Evolutionary conservation across 2,113 vertebrate species (phyloP), one percentile per base, ranked within the genome.

Genomic region (Gambusia holbrooki): DNA sequence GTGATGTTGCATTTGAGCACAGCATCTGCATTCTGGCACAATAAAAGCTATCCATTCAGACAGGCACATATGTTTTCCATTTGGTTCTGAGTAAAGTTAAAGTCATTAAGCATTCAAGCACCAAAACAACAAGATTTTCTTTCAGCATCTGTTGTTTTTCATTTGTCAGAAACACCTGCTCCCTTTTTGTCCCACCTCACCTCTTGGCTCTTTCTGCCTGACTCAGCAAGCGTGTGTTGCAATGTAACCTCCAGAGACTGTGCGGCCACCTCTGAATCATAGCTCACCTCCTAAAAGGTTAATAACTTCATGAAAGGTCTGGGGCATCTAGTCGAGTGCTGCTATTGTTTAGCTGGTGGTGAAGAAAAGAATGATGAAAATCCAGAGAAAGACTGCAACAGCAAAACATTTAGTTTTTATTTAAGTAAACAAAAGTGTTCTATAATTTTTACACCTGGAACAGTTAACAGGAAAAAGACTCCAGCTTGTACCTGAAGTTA

Each of bases 221-320:
- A 89, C 76, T 92, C 82, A 86, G 85, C 67, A 74, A 71, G 76
- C 71, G 17, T 74, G 66, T 42, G 58, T 73, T 77, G 51, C 27
- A 42, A 60, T 62, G 1, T 45, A 42, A 71, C 83, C 87, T 81
- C 69, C 60, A 27, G 84, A 79, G 82, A 82, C 58, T 77, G 48
- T 22, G 27, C 75, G 25, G 60, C 82, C 85, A 85, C 81, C 74
- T 67, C 79, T 86, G 81, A 88, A 87, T 91, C 90, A 84, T 76
- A 83, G 77, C 75, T 81, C 78, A 81, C 83, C 77, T 89, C 85
- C 83, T 71, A n/a, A 93, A 93, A 93, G 93, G 91, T 92, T 93
- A 93, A 94, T 92, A 94, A 90, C 87, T 87, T 87, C 84, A 90
- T 74, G 83, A 90, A 93, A 90, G 93, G 92, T 93, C 92, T 93